Evolutionary conservation across 2,113 vertebrate genomes (phyloP), one percentile per base, ranked within the genome.

Genomic region (Gavialis gangeticus): DNA sequence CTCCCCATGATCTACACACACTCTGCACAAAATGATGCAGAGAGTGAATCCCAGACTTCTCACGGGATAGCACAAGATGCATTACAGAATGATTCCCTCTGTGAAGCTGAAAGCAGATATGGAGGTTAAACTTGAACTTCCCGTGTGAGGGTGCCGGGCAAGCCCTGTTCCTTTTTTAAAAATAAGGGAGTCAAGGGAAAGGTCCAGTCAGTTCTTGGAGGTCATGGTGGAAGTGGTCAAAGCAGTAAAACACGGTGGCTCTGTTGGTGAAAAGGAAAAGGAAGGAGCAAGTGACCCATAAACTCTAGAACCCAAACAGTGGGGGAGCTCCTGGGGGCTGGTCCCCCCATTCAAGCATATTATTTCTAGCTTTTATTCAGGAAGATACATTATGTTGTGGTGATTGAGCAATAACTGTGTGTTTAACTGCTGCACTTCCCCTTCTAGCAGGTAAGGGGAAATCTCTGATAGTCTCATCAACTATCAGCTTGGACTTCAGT

Each of bases 161-260:
- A 30, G 57, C 18, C 15, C 19, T 59, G 37, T 2, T 2, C 58
- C 19, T n/a, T 88, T 64, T 22, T 12, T 77, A n/a, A 11, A 10
- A 75, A 76, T 12, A 21, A 56, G 21, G 63, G 19, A 28, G 21
- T 22, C 34, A 46, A 27, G 3, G 28, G 28, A 85, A 21, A 64
- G 75, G 25, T 69, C 54, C 80, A 60, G 81, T 85, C 85, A 83
- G 77, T 78, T 91, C 85, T 60, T 81, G 25, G 12, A 76, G 27
- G 54, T 75, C 46, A 16, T 75, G 54, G 58, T 76, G n/a, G 28
- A 85, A 75, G 15, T 62, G 46, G 69, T 22, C 15, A 6, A 22
- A 34, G 55, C 30, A 37, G 63, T 58, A 54, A 71, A 85, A 59
- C 58, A 63, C 64, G 46, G 25, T 25, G 58, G 28, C 30, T 14